These are phyloP conservation scores for Phyllotreta striolata DNA, from an alignment of 2,888 invertebrate genomes.

Conservation along the genomic window DNA sequence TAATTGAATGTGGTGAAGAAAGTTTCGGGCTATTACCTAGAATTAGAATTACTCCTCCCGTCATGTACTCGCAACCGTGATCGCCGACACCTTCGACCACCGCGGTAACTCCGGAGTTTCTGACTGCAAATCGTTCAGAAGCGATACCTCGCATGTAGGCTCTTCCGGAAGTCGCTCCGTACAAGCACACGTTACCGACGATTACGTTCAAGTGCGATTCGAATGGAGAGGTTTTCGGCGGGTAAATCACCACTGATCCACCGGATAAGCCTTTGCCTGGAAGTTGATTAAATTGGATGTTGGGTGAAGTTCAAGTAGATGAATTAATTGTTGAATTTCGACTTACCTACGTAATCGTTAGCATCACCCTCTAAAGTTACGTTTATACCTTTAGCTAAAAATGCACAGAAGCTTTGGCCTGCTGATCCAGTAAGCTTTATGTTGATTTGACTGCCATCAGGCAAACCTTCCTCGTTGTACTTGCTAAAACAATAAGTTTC, in stretches of 20 bases:
- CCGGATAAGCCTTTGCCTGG: conserved; percentile 88
- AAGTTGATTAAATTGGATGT: conserved; percentile 38
- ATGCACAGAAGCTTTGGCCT: conserved; percentile 99
- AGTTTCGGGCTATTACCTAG: conserved; percentile 61
- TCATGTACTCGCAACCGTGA: conserved; percentile 99
- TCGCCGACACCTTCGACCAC: conserved; percentile 99
- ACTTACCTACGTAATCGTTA: conserved; percentile 94
- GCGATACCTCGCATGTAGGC: conserved; percentile 92
- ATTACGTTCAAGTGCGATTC: conserved; percentile 95
- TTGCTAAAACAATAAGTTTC: conserved; percentile 67
- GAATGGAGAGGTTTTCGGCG: conserved; percentile 85
- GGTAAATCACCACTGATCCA: conserved; percentile 91
- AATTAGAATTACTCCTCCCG: conserved; percentile 90
- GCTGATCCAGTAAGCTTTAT: conserved; percentile 91
- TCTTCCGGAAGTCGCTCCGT: conserved; percentile 94
- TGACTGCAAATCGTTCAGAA: conserved; percentile 97
- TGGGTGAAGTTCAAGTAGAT: not conserved
- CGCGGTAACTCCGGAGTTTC: conserved; percentile 95
- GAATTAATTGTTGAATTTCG: not conserved
- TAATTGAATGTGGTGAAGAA: conserved; percentile 3
- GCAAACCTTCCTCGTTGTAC: conserved; percentile 86
- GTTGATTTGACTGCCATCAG: conserved; percentile 77
- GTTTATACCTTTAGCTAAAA: conserved; percentile 88
- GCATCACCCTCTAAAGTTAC: conserved; percentile 95
- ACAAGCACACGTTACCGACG: conserved; percentile 97